Base-by-base conservation (phyloP, 2,888 invertebrate species). In the Smittia sp. region DNA sequence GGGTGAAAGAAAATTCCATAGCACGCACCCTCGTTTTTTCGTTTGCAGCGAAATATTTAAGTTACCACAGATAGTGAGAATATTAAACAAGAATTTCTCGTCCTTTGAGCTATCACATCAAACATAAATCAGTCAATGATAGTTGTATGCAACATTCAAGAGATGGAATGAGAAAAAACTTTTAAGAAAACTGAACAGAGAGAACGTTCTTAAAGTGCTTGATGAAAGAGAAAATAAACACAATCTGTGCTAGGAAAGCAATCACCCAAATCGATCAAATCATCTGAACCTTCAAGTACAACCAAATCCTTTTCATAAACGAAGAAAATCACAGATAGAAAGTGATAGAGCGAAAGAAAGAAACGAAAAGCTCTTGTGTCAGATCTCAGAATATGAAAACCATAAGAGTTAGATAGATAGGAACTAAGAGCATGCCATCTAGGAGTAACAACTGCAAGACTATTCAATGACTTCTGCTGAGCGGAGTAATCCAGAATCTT, bases 211-310 rank as follows among this genome's bases (percentile, higher is more conserved):
- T 52, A n/a, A 52, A 52, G 58, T 58, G 58, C 18, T 58, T 9
- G 13, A 25, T 63, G 27, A 63, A 63, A 63, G 22, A 27, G 15
- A 63, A 27, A 20, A 58, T 22, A 11, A 58, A 58, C 4, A 3
- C 9, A 58, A 63, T 27, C 32, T 52, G 69, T 69, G 69, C 69
- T 41, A 22, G 58, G 58, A 58, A 39, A 66, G 72, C 62, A 62
- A 72, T 39, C 72, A 62, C 72, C 72, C 72, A 72, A 72, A 72
- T 22, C 72, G 72, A 72, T 62, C 62, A 72, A 72, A 72, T 72
- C 39, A 72, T 72, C 32, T 72, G 20, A 20, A 7, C 58, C 18
- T 58, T 46, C 46, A 3, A 32, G 32, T 32, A 32, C 32, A 46
- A 46, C 2, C 2, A 46, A 46, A 46, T 62, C n/a, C 13, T 62